These are phyloP conservation scores for Nothobranchius kuhntae DNA, from an alignment of 2,113 vertebrate genomes.

Conservation along the genomic window DNA sequence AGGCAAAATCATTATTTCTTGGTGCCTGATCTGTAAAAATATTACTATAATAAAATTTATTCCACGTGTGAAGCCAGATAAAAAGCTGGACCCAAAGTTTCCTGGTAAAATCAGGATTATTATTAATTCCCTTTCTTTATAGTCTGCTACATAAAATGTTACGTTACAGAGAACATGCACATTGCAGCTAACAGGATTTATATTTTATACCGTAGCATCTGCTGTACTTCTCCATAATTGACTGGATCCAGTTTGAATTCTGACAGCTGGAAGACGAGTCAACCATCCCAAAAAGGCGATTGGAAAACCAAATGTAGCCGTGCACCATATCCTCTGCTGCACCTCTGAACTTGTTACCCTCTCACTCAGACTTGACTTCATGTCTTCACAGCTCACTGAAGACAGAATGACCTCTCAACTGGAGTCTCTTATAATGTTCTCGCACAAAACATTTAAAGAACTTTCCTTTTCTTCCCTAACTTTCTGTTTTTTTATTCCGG, in stretches of 20 bases:
- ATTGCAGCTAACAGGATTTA: too few species aligned
- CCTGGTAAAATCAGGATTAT: neutral
- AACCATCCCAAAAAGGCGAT: neutral
- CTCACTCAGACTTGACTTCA: conserved; percentile 25
- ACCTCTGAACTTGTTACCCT: neutral
- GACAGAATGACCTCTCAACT: conserved; percentile 14
- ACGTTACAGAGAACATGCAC: neutral
- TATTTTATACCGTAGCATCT: too few species aligned
- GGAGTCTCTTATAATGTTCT: conserved; percentile 12
- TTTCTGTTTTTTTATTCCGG: neutral
- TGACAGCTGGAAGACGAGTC: neutral
- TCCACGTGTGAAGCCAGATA: too few species aligned
- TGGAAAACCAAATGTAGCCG: conserved; percentile 20
- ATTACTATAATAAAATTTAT: neutral
- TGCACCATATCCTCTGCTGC: neutral
- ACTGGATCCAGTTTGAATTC: conserved; percentile 10
- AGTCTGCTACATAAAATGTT: neutral
- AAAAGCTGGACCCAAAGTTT: neutral
- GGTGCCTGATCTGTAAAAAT: neutral
- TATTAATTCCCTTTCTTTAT: neutral
- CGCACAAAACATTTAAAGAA: conserved; percentile 32
- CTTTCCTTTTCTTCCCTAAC: neutral
- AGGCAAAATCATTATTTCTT: neutral
- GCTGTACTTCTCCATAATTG: neutral
- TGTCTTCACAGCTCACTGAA: conserved; percentile 16